A percentile compares a stretch with the other conserved stretches of the same genome.
phyloP scores from a whole-genome alignment of 2,888 invertebrate species.

The Orthosia cruda region DNA sequence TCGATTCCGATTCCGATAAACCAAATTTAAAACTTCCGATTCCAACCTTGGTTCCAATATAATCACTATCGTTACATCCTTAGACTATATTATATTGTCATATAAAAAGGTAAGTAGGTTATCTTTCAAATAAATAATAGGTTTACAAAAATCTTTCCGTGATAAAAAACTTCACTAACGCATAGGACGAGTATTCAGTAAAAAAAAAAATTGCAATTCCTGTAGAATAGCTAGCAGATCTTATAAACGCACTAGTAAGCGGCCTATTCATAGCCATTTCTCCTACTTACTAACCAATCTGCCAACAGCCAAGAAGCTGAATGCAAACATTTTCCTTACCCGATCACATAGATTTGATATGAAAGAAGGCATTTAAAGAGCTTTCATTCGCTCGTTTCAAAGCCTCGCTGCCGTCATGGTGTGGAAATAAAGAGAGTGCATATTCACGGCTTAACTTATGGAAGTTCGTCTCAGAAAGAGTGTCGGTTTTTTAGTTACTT shows the following conservation, averaged over 20 bases:
- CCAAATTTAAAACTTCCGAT: too few species aligned
- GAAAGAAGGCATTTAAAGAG: slow-evolving; percentile 42
- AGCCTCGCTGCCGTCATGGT: slow-evolving; percentile 18
- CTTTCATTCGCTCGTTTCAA: slow-evolving; percentile 36
- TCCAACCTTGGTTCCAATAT: too few species aligned
- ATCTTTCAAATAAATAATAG: too few species aligned
- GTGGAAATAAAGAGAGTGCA: slow-evolving; percentile 59
- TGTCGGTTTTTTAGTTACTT: slow-evolving; percentile 64
- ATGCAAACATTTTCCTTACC: slow-evolving; percentile 33
- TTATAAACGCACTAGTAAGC: neutral
- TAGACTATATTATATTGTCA: too few species aligned
- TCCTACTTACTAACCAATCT: slow-evolving; percentile 4
- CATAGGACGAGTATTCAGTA: too few species aligned
- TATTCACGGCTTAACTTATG: slow-evolving; percentile 56
- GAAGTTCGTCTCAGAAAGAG: slow-evolving; percentile 32
- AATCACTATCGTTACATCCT: too few species aligned
- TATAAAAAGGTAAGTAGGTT: too few species aligned
- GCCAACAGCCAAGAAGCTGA: slow-evolving; percentile 18
- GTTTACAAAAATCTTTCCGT: too few species aligned
- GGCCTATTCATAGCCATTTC: slow-evolving; percentile 3
- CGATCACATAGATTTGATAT: slow-evolving; percentile 48
- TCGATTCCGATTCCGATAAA: too few species aligned
- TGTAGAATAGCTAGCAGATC: neutral
- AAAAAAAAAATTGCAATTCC: too few species aligned
- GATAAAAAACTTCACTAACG: too few species aligned